A percentile compares a stretch with the other conserved stretches of the same genome.
Evolutionary conservation across 2,888 invertebrate species (phyloP).

Genomic region (Hydraecia micacea): DNA sequence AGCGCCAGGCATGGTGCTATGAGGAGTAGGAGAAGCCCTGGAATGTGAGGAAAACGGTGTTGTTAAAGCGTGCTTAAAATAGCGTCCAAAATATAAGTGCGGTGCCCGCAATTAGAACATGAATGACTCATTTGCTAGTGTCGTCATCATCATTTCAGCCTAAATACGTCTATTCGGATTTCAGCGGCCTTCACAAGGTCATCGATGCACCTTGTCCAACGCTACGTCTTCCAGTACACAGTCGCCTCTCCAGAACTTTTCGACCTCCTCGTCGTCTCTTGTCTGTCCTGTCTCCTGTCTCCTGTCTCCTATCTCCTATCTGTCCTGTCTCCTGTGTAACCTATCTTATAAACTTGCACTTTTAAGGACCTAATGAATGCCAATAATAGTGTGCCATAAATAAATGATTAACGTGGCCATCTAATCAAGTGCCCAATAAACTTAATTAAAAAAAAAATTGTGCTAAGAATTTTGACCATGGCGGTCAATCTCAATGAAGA

Average conservation of each 20-base stretch:
- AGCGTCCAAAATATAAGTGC: background rate
- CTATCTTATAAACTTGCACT: background rate
- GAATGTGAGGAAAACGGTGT: background rate
- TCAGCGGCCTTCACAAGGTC: too few species aligned
- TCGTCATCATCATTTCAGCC: background rate
- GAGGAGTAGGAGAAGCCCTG: conserved; percentile 74
- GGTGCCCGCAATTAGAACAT: background rate
- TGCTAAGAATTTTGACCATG: too few species aligned
- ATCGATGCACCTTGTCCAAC: too few species aligned
- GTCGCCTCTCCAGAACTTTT: too few species aligned
- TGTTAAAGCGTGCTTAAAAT: background rate
- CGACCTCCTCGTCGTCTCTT: too few species aligned
- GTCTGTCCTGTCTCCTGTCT: background rate
- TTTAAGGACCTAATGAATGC: background rate
- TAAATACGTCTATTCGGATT: too few species aligned
- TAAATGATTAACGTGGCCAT: background rate
- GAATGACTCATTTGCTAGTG: background rate
- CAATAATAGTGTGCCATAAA: background rate
- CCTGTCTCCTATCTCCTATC: too few species aligned
- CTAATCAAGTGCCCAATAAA: too few species aligned
- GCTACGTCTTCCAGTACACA: too few species aligned
- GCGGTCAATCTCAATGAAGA: too few species aligned
- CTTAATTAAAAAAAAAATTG: too few species aligned
- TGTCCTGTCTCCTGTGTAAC: background rate
- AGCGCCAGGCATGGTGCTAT: conserved; percentile 73